These are phyloP conservation scores for Epicampocera succincta DNA, from an alignment of 2,888 invertebrate species.

Conservation along the genomic window DNA sequence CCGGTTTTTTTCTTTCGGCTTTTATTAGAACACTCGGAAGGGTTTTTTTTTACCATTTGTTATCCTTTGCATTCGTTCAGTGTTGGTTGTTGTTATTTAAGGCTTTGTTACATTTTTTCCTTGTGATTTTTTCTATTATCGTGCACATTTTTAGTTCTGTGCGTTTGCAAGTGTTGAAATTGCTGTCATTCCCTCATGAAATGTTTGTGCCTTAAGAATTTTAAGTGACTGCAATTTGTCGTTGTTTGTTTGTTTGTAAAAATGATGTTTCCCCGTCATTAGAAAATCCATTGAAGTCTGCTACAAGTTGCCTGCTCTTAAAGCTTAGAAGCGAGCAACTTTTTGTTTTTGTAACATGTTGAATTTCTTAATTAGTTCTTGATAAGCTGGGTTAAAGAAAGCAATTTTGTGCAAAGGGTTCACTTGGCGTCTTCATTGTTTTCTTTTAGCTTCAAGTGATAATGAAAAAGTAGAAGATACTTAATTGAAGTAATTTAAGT, in stretches of 20 bases:
- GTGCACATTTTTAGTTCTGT: neutral
- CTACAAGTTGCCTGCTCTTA: neutral
- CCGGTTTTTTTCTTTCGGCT: neutral
- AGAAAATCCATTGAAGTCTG: neutral
- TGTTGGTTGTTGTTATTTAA: conserved; percentile 40
- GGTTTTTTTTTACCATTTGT: conserved; percentile 1
- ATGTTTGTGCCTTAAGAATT: conserved; percentile 62
- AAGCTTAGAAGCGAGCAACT: neutral
- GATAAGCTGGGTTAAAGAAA: conserved; percentile 46
- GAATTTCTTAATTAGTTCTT: conserved; percentile 63
- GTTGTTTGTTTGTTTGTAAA: conserved; percentile 51
- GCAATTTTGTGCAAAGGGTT: conserved; percentile 54
- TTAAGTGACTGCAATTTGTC: conserved; percentile 66
- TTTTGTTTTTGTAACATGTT: conserved; percentile 21
- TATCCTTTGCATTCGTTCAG: conserved; percentile 12
- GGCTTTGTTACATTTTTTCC: conserved; percentile 15
- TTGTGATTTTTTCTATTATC: neutral
- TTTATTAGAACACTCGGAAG: conserved; percentile 12
- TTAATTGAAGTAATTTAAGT: conserved; percentile 45
- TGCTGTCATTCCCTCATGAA: conserved; percentile 52
- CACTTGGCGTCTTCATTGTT: conserved; percentile 4
- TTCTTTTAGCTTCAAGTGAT: conserved; percentile 8
- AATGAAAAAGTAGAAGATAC: conserved; percentile 30
- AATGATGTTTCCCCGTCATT: conserved; percentile 27
- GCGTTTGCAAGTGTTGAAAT: conserved; percentile 49